These are phyloP conservation scores for Metellina segmentata DNA, from an alignment of 2,888 invertebrate genomes.

Conservation along the genomic window DNA sequence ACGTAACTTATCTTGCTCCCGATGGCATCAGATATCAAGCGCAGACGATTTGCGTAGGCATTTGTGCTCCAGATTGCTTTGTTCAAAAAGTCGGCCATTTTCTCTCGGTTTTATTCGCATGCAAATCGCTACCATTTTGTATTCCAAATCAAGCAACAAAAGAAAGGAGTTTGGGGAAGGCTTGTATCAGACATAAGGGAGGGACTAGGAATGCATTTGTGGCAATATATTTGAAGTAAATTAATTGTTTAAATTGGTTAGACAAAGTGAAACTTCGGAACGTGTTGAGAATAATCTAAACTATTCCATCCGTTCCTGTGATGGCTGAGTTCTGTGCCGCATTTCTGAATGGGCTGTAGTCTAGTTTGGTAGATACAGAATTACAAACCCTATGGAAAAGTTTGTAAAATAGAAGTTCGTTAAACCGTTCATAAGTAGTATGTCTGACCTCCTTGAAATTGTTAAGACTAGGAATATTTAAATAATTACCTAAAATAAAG, in stretches of 20 bases:
- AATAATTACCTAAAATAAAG: too few relatives aligned
- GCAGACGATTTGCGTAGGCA: slow-evolving; percentile 12
- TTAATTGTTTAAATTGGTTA: neutral
- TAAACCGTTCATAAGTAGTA: too few relatives aligned
- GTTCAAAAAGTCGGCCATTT: slow-evolving; percentile 9
- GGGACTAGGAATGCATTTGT: neutral
- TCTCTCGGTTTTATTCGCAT: slow-evolving; percentile 4
- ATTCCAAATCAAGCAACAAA: neutral
- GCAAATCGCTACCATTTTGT: slow-evolving; percentile 13
- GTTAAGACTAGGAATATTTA: too few relatives aligned
- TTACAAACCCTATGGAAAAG: too few relatives aligned
- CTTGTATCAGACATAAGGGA: neutral
- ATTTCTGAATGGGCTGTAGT: too few relatives aligned
- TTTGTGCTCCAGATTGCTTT: slow-evolving; percentile 46
- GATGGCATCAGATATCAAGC: slow-evolving; percentile 4
- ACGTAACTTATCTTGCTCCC: slow-evolving; percentile 10
- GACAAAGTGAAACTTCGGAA: neutral
- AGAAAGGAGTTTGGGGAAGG: neutral
- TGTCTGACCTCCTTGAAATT: too few relatives aligned
- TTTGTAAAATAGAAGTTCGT: too few relatives aligned
- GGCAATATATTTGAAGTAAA: slow-evolving; percentile 2
- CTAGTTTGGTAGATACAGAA: too few relatives aligned
- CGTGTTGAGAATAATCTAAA: too few relatives aligned
- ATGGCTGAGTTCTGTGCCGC: too few relatives aligned
- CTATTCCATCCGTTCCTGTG: too few relatives aligned